Evolutionary conservation across 1,140 invertebrate genomes (phyloP), one percentile per base, ranked within the genome.

Genomic region (Neomicropteryx cornuta): DNA sequence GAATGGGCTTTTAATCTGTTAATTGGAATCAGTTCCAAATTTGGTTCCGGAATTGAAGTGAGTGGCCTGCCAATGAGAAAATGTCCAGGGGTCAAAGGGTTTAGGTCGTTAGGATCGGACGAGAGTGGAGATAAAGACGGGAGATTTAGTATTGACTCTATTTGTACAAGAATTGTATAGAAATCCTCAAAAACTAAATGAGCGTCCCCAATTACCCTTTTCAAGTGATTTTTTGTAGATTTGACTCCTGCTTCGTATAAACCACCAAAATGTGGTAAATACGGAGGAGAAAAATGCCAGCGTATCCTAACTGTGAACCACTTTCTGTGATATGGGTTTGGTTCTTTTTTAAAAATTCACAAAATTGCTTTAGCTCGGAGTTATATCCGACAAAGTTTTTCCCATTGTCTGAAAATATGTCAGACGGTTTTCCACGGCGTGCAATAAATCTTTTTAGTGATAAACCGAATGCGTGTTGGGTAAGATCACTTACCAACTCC

Each of bases 41-140:
- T n/a, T 22, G 16, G 40, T 19, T 47, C 41, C 10, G 48, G 41
- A n/a, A 51, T 8, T 3, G 42, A 32, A 6, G 38, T 48, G 11
- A 60, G 28, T 2, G 55, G 45, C 18, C 43, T 28, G 11, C 58
- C 56, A 33, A 56, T 57, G 16, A 62, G 36, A 39, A 62, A 61
- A 45, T 63, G 54, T 16, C 36, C 54, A 5, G 56, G 57, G 17
- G 55, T 55, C 8, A 59, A 30, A 28, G 41, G 18, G 23, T 30
- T 34, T 13, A 49, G 30, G 28, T 55, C 53, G 21, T 42, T 38
- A 16, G 48, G 46, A 33, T 52, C 42, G 13, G 34, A 24, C 11
- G 38, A 41, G 17, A 52, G 16, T 16, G 35, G 37, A 8, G 35
- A 30, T 10, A 53, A 24, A 4, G 51, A 48, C n/a, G 47, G 18